Base-by-base conservation (phyloP, 1,140 invertebrate genomes). In the Bombus balteatus region DNA sequence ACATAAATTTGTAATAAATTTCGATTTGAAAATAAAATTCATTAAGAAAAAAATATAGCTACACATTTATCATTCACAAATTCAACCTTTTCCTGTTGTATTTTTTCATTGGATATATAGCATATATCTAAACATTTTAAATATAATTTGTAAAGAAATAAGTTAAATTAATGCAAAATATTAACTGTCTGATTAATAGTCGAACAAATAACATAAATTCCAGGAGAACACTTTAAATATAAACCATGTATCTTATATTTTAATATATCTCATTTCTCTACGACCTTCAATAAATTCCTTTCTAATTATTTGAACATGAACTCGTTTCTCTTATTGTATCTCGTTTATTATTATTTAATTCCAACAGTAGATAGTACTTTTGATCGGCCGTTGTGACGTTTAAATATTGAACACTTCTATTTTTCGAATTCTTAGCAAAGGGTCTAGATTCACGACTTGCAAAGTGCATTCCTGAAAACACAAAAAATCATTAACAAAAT, bases 231-330 rank as follows among this genome's bases (percentile, higher is more conserved):
- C 59, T 62, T 62, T 53, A 79, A 79, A 79, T 77, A 84, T 84
- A 34, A 80, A 85, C 83, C 68, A 32, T 85, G 77, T 85, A 85
- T 80, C 68, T 85, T 43, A 32, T 85, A 34, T 47, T 72, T 73
- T 37, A 85, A 65, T 43, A 28, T n/a, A 80, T 80, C 41, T 71
- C 25, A n/a, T 53, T 80, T 22, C 68, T 41, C 18, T 5, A 25
- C 0, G 25, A 80, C 22, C 25, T 22, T 9, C 12, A 32, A 72
- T 53, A 34, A 39, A 57, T 53, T 43, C 34, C 39, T 4, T 32
- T 62, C 22, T 37, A 80, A 34, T 62, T 59, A 41, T 78, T 39
- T 65, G 15, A 32, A 65, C 28, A 18, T 43, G n/a, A 53, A 39
- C 43, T 47, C n/a, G 47, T 47, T 59, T 84, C n/a, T 43, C 18